Evolutionary conservation across 1,140 invertebrate genomes (phyloP).

Genomic region (Drosophila bocki): DNA sequence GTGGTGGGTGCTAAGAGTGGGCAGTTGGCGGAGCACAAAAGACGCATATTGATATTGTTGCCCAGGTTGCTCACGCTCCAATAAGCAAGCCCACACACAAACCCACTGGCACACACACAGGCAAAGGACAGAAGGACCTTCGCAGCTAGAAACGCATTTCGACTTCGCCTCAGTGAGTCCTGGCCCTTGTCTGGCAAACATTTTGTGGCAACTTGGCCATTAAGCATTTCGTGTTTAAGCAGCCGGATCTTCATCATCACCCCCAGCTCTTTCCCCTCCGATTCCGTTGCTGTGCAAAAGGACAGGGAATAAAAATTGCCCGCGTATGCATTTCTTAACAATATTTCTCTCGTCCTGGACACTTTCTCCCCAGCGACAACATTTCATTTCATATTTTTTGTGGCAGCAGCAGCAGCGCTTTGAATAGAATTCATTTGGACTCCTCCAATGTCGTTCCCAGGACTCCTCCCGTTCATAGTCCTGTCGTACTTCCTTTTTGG

Average conservation of each 20-base stretch:
- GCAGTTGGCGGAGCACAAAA: constrained; percentile 44
- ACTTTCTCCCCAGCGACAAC: constrained; percentile 58
- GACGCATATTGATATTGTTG: constrained; percentile 79
- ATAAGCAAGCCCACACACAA: constrained; percentile 41
- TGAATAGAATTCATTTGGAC: constrained; percentile 76
- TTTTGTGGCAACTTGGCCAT: constrained; percentile 80
- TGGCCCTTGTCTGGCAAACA: constrained; percentile 56
- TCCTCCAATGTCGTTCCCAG: constrained; percentile 34
- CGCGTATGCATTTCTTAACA: constrained; percentile 79
- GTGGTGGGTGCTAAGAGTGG: neutral
- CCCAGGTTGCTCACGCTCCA: constrained; percentile 70
- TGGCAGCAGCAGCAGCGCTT: constrained; percentile 45
- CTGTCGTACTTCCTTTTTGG: constrained; percentile 12
- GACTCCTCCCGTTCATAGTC: constrained; percentile 15
- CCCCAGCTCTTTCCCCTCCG: neutral
- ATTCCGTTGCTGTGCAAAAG: neutral
- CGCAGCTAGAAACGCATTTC: constrained; percentile 70
- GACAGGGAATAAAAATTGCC: constrained; percentile 57
- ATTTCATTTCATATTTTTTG: constrained; percentile 76
- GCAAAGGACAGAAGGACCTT: constrained; percentile 45
- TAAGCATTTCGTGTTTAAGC: constrained; percentile 70
- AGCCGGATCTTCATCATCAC: constrained; percentile 11
- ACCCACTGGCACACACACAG: neutral
- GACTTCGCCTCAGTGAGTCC: constrained; percentile 66
- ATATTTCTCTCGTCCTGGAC: constrained; percentile 51